Conservation (phyloP, 2,888 invertebrate genomes). For the Hydriomena furcata region DNA sequence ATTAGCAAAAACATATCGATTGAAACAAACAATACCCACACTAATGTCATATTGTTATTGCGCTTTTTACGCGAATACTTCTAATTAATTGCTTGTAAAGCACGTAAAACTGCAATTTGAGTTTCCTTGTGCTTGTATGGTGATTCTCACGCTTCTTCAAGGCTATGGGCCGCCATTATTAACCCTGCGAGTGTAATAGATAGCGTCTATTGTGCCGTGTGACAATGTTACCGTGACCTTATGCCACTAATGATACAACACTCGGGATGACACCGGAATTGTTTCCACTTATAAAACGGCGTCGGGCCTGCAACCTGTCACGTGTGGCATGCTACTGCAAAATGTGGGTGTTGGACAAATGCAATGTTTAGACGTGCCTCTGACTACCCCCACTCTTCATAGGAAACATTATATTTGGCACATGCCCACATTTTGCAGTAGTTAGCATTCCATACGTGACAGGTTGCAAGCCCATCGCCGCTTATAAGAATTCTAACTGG, state of each 20-base stretch:
- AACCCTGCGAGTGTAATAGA: slow-evolving; percentile 13
- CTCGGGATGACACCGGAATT: slow-evolving; percentile 1
- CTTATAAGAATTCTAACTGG: too few relatives aligned
- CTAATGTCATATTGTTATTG: slow-evolving; percentile 23
- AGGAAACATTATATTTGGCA: too few relatives aligned
- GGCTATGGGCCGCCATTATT: slow-evolving; percentile 23
- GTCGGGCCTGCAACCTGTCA: too few relatives aligned
- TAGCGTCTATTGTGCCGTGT: slow-evolving; percentile 20
- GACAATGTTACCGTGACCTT: slow-evolving; percentile 23
- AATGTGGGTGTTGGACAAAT: too few relatives aligned
- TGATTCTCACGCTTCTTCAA: slow-evolving; percentile 38
- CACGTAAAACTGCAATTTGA: slow-evolving; percentile 23
- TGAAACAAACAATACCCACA: slow-evolving; percentile 14
- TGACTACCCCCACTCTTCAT: too few relatives aligned
- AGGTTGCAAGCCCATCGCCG: too few relatives aligned
- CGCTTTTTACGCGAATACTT: slow-evolving; percentile 24
- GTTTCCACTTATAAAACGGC: background rate
- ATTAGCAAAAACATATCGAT: slow-evolving; percentile 16
- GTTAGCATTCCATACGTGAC: too few relatives aligned
- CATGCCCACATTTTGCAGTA: too few relatives aligned
- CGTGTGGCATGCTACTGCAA: too few relatives aligned
- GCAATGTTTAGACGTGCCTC: too few relatives aligned
- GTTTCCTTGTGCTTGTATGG: slow-evolving; percentile 29
- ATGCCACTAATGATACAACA: slow-evolving; percentile 15
- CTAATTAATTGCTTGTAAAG: slow-evolving; percentile 30